Percentiles rank a stretch among this genome's conserved stretches.
Conservation (phyloP, 2,797 vertebrate genomes). For the Enteromius afrohamiltoni region DNA sequence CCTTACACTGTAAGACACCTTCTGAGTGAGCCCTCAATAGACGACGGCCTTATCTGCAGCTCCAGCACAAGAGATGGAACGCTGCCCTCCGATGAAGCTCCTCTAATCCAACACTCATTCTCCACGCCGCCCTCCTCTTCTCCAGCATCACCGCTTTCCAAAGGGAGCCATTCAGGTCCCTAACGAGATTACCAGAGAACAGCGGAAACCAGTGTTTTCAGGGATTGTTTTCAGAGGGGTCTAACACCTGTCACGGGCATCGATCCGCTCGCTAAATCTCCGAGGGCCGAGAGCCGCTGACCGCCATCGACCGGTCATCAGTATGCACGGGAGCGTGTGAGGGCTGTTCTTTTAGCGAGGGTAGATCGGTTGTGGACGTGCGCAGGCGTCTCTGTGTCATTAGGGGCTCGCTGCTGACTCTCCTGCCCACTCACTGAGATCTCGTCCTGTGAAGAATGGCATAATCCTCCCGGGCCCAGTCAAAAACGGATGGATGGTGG, state of each 20-base stretch:
- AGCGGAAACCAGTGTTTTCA: constrained; percentile 57
- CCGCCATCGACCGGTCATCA: constrained; percentile 61
- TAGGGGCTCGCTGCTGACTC: constrained; percentile 63
- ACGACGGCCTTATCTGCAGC: constrained; percentile 58
- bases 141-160: constrained; percentile 55
- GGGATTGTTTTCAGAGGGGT: constrained; percentile 30
- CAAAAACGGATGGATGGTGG: constrained; percentile 60
- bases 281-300: constrained; percentile 53
- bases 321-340: constrained; percentile 59
- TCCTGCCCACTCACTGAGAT: constrained; percentile 62
- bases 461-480: constrained; percentile 64
- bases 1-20: neutral
- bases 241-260: constrained; percentile 53
- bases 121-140: constrained; percentile 56
- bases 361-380: constrained; percentile 60
- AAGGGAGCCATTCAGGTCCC: constrained; percentile 60
- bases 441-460: constrained; percentile 61
- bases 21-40: constrained; percentile 37
- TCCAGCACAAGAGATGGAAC: constrained; percentile 59
- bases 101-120: constrained; percentile 64
- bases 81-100: constrained; percentile 55
- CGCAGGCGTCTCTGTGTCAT: constrained; percentile 66
- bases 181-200: constrained; percentile 65
- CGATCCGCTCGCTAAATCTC: constrained; percentile 56
- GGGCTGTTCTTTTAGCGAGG: constrained; percentile 63